These are phyloP conservation scores for Microchirus variegatus DNA, from an alignment of 2,797 vertebrate species.

Conservation along the genomic window DNA sequence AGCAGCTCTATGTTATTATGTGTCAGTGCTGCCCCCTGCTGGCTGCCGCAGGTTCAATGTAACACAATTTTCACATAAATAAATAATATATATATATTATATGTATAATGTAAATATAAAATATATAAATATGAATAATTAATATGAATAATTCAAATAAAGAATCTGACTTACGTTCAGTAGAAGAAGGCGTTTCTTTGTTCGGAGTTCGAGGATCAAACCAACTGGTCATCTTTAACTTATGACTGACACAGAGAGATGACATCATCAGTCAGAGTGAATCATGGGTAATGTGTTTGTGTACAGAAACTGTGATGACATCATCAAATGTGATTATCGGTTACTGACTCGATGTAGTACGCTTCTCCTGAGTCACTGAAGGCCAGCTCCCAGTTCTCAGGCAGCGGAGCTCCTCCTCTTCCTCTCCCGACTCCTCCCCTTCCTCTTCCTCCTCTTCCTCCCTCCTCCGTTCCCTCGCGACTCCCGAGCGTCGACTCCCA, in stretches of 20 bases:
- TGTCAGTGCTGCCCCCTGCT: too few species aligned
- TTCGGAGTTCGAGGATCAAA: constrained; percentile 69
- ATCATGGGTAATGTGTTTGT: too few species aligned
- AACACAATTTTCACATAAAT: too few species aligned
- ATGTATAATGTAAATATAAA: too few species aligned
- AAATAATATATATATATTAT: too few species aligned
- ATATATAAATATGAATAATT: too few species aligned
- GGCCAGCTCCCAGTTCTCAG: constrained; percentile 82
- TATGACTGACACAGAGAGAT: constrained; percentile 79
- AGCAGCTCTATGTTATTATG: not conserved
- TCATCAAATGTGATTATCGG: constrained; percentile 7
- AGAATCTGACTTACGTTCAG: constrained; percentile 69
- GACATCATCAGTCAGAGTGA: too few species aligned
- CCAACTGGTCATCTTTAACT: constrained; percentile 80
- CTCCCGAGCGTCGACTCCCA: constrained; percentile 70
- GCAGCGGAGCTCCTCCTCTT: constrained; percentile 51
- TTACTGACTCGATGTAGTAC: constrained; percentile 79
- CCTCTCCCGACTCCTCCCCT: constrained; percentile 27
- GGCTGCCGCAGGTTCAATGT: too few species aligned
- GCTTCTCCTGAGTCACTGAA: constrained; percentile 80
- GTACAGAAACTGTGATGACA: constrained; percentile 2
- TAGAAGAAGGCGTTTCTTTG: constrained; percentile 62
- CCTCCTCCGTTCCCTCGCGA: constrained; percentile 53
- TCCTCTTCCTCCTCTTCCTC: constrained; percentile 29
- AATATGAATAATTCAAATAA: too few species aligned